Conservation (phyloP, 1,140 invertebrate genomes). For the Acyrthosiphon pisum region DNA sequence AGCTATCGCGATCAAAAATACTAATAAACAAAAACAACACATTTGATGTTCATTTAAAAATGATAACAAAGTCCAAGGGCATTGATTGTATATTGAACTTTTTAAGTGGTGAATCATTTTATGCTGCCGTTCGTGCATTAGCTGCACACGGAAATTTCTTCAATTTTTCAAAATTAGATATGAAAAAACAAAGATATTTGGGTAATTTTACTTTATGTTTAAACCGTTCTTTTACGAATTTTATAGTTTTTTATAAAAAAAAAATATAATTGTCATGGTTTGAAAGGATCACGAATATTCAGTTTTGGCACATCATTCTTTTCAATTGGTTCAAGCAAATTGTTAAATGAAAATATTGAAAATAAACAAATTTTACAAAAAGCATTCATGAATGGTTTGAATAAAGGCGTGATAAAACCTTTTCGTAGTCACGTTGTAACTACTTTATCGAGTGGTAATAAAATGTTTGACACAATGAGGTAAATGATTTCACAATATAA, state of each 20-base stretch:
- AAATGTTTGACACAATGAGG: background rate
- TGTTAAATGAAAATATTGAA: background rate
- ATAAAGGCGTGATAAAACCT: conserved; percentile 4
- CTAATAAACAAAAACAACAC: background rate
- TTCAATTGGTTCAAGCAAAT: background rate
- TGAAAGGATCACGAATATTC: conserved; percentile 6
- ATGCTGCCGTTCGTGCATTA: background rate
- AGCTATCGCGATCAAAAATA: conserved; percentile 4
- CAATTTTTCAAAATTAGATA: conserved; percentile 18
- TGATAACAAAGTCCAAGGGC: background rate
- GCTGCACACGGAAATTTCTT: background rate
- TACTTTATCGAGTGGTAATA: background rate
- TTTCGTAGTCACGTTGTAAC: background rate
- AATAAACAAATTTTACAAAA: background rate
- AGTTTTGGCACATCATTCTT: too few relatives aligned
- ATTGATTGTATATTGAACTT: conserved; percentile 29
- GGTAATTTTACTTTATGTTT: background rate
- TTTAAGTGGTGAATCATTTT: background rate
- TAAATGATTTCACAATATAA: background rate
- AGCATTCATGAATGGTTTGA: background rate
- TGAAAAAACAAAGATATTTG: background rate
- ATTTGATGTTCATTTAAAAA: conserved; percentile 3
- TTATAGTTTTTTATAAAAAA: background rate
- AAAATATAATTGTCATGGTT: too few relatives aligned
- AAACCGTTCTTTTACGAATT: background rate